Conservation (phyloP, 2,797 vertebrate species). For the Anolis apletophallus region DNA sequence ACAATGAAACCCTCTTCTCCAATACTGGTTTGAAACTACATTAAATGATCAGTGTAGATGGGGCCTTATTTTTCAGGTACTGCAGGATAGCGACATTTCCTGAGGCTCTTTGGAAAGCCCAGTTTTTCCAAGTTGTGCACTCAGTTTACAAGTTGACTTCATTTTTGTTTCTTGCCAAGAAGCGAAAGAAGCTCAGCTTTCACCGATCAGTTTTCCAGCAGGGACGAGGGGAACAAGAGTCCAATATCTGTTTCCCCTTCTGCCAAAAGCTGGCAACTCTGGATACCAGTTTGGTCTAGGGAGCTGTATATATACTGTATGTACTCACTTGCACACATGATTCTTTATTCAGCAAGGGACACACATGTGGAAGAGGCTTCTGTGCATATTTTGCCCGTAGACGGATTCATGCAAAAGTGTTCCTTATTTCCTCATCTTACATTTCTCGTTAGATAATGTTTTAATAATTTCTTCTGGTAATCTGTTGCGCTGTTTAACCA, state of each 20-base stretch:
- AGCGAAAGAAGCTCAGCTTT: background rate
- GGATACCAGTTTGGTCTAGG: background rate
- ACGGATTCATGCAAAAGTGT: background rate
- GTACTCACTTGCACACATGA: background rate
- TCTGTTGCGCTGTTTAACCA: background rate
- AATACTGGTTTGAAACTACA: no score
- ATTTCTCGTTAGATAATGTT: constrained; percentile 51
- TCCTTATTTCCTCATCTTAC: constrained; percentile 42
- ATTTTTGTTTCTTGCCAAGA: background rate
- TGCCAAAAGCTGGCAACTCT: background rate
- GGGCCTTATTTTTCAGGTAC: no score
- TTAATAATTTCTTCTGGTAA: constrained; percentile 51
- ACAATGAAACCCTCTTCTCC: no score
- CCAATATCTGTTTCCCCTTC: background rate
- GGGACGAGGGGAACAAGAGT: background rate
- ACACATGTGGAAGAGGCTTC: background rate
- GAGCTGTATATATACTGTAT: background rate
- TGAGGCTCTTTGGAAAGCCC: no score
- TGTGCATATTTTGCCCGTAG: background rate
- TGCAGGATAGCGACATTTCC: no score
- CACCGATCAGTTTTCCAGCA: background rate
- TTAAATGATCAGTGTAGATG: no score
- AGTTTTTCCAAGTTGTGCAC: no score
- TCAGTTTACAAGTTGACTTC: background rate
- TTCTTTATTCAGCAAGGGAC: background rate